Conservation (phyloP, 2,888 invertebrate genomes). For the Drosophila algonquin region DNA sequence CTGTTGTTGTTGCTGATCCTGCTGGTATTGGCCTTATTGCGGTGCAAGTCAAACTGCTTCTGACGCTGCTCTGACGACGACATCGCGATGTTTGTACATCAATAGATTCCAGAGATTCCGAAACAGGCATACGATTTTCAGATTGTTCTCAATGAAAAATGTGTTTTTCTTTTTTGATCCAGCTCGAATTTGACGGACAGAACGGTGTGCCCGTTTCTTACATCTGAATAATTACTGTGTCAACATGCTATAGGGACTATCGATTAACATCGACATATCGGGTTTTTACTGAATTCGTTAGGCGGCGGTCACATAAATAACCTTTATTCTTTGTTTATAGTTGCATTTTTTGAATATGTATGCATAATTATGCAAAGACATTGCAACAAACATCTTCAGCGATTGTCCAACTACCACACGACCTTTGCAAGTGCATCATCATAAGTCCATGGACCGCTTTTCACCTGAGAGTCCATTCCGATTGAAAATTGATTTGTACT, state of each 20-base stretch:
- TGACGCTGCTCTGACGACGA: constrained; percentile 35
- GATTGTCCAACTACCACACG: background rate
- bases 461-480: constrained; percentile 5
- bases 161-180: constrained; percentile 19
- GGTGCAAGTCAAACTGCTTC: constrained; percentile 43
- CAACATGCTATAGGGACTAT: background rate
- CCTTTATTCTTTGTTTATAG: constrained; percentile 27
- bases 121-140: background rate
- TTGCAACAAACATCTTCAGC: background rate
- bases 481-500: constrained; percentile 40
- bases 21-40: constrained; percentile 8
- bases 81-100: constrained; percentile 24
- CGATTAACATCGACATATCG: background rate
- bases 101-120: background rate
- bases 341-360: constrained; percentile 14
- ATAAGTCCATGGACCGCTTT: constrained; percentile 1
- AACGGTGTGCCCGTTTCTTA: constrained; percentile 2
- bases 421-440: constrained; percentile 2
- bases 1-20: constrained; percentile 15
- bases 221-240: background rate
- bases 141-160: constrained; percentile 1
- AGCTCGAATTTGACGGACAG: background rate
- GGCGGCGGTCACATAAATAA: constrained; percentile 16
- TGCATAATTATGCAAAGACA: constrained; percentile 24
- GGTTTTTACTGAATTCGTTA: background rate